Conservation (phyloP, 2,113 vertebrate species). For the Oryzias javanicus region DNA sequence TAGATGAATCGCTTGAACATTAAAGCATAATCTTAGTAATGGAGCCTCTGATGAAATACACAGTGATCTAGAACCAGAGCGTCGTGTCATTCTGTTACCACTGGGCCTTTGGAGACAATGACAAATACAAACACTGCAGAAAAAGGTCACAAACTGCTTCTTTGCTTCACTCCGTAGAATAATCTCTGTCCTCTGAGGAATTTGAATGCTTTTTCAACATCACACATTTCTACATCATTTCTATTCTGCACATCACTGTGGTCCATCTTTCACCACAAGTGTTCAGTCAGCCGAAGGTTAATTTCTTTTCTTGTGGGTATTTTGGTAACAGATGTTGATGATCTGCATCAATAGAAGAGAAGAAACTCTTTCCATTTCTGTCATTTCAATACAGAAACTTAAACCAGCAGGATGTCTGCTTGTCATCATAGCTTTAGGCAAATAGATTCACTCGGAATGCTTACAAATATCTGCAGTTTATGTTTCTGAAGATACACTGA, state of each 20-base stretch:
- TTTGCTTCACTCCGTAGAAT: neutral
- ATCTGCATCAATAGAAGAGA: neutral
- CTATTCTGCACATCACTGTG: neutral
- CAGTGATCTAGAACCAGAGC: slow-evolving; percentile 1
- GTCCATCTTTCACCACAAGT: neutral
- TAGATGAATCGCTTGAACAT: too few relatives aligned
- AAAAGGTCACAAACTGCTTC: neutral
- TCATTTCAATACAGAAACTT: neutral
- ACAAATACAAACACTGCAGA: slow-evolving; percentile 6
- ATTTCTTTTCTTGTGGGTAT: slow-evolving; percentile 3
- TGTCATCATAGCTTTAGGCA: too few relatives aligned
- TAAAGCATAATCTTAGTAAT: neutral
- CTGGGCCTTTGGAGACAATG: slow-evolving; percentile 2
- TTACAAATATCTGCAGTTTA: too few relatives aligned
- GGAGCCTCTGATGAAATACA: slow-evolving; percentile 14
- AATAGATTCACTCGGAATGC: too few relatives aligned
- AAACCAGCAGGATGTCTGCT: neutral
- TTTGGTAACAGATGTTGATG: neutral
- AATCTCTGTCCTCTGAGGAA: neutral
- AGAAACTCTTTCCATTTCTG: slow-evolving; percentile 9
- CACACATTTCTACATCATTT: neutral
- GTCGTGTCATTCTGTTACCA: slow-evolving; percentile 4
- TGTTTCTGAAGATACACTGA: too few relatives aligned
- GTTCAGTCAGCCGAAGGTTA: slow-evolving; percentile 1
- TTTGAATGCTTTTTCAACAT: neutral